These are phyloP conservation scores for Drosophila rufa DNA, from an alignment of 1,140 invertebrate genomes.

Conservation along the genomic window DNA sequence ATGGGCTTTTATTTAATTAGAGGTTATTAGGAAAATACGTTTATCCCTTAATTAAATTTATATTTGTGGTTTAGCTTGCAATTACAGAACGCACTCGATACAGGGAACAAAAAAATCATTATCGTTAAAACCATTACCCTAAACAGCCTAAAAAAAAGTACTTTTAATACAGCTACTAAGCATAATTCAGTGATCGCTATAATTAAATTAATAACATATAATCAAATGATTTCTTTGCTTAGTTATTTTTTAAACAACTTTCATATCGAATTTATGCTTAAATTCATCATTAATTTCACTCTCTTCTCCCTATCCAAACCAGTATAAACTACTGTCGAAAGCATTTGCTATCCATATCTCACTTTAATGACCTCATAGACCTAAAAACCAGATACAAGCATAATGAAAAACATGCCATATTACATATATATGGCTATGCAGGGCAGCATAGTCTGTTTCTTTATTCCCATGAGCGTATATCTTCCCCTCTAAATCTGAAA, in stretches of 20 bases:
- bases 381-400: constrained; percentile 15
- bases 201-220: no score
- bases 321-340: neutral
- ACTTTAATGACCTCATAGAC: constrained; percentile 41
- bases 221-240: neutral
- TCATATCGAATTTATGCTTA: no score
- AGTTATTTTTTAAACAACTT: neutral
- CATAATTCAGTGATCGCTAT: no score
- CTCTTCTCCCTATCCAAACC: neutral
- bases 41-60: neutral
- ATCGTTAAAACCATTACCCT: neutral
- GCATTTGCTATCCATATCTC: constrained; percentile 26
- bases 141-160: no score
- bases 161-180: neutral
- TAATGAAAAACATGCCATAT: neutral
- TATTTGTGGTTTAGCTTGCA: neutral
- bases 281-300: neutral
- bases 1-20: neutral
- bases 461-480: constrained; percentile 41
- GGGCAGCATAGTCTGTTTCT: constrained; percentile 40
- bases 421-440: neutral
- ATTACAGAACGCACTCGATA: neutral
- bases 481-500: constrained; percentile 38
- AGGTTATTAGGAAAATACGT: neutral
- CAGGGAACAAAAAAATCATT: neutral